Evolutionary conservation across 2,113 vertebrate genomes (phyloP).

Genomic region (Taxidea taxus): DNA sequence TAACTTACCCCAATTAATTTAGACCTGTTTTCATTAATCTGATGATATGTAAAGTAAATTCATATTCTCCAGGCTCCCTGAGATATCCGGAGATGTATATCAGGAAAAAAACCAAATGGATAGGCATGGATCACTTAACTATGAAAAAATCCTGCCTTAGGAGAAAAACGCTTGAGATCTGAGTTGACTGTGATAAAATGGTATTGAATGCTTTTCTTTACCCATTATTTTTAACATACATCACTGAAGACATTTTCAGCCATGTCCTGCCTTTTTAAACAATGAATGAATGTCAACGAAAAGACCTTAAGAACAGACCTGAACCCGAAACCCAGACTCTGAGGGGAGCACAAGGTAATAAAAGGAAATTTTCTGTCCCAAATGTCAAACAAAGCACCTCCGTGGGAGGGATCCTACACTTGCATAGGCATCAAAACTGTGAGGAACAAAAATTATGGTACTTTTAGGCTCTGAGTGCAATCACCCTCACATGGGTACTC

Average conservation of each 20-base stretch:
- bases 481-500: neutral
- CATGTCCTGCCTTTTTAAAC: neutral
- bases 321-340: neutral
- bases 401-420: accelerated
- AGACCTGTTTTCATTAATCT: neutral
- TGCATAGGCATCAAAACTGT: neutral
- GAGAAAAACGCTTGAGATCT: neutral
- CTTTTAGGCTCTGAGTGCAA: accelerated
- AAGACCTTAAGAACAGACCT: neutral
- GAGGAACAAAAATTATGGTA: neutral
- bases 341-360: neutral
- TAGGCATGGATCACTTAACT: neutral
- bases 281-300: neutral
- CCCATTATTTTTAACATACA: neutral
- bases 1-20: neutral
- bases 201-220: neutral
- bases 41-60: neutral
- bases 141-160: neutral
- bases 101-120: neutral
- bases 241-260: neutral
- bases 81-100: neutral
- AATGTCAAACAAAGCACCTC: neutral
- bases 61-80: neutral
- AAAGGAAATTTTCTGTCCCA: neutral
- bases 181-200: neutral